Percentiles rank a stretch among this genome's conserved stretches.
phyloP scores from a whole-genome alignment of 1,140 invertebrate species.

The Pantala flavescens region DNA sequence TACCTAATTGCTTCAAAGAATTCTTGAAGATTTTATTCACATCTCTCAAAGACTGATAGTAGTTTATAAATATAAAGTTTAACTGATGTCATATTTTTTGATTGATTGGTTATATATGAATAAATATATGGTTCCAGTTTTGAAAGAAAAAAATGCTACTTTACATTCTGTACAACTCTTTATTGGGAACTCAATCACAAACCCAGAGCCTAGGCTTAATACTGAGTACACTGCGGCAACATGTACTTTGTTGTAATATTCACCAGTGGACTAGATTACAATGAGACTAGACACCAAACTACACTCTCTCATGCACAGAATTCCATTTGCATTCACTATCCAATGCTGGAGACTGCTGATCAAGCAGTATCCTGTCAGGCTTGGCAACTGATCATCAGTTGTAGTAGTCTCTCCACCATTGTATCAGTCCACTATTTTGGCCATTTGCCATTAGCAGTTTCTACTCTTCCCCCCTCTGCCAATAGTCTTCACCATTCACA shows the following conservation, averaged over 20 bases:
- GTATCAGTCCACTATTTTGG: constrained; percentile 1
- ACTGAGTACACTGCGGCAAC: constrained; percentile 16
- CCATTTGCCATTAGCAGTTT: background rate
- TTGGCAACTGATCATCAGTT: background rate
- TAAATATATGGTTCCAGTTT: too few relatives aligned
- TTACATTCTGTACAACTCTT: constrained; percentile 15
- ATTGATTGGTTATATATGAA: too few relatives aligned
- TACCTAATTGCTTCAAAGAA: too few relatives aligned
- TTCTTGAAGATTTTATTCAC: too few relatives aligned
- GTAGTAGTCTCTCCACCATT: background rate
- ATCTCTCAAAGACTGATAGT: too few relatives aligned
- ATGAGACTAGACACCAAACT: constrained; percentile 15
- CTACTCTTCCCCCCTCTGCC: background rate
- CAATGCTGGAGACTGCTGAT: constrained; percentile 3
- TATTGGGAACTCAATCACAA: constrained; percentile 11
- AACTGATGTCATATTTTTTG: too few relatives aligned
- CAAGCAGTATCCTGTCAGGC: background rate
- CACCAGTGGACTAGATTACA: constrained; percentile 14
- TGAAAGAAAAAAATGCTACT: background rate
- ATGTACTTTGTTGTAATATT: constrained; percentile 16
- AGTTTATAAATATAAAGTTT: too few relatives aligned
- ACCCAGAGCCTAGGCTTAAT: constrained; percentile 14
- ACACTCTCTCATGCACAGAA: constrained; percentile 13
- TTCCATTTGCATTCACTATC: background rate
- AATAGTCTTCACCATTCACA: background rate